These are phyloP conservation scores for Catocala fraxini DNA, from an alignment of 2,888 invertebrate genomes.

Conservation along the genomic window DNA sequence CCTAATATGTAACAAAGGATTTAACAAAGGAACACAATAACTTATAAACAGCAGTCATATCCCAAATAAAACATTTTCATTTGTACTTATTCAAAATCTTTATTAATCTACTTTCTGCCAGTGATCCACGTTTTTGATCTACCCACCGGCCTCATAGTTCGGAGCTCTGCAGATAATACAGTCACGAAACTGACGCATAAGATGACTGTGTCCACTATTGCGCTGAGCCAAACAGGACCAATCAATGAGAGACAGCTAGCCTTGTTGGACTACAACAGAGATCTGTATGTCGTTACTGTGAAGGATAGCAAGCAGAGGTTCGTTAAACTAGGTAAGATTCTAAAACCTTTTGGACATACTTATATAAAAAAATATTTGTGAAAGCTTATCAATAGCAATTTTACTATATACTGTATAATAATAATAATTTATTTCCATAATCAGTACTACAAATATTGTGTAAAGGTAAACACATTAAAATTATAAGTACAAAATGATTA, in stretches of 20 bases:
- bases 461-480: too few relatives aligned
- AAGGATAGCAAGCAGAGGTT: constrained; percentile 89
- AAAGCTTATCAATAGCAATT: too few relatives aligned
- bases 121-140: constrained; percentile 96
- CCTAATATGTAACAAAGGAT: too few relatives aligned
- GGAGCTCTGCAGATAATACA: constrained; percentile 91
- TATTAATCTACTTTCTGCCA: constrained; percentile 55
- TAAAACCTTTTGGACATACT: neutral
- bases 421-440: too few relatives aligned
- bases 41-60: too few relatives aligned
- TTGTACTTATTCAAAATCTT: neutral
- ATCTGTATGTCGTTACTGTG: constrained; percentile 93
- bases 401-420: too few relatives aligned
- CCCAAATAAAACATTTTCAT: too few relatives aligned
- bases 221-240: constrained; percentile 95
- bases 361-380: neutral
- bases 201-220: constrained; percentile 93
- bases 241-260: constrained; percentile 94
- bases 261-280: constrained; percentile 95
- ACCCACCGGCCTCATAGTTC: constrained; percentile 88
- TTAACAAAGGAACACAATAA: too few relatives aligned
- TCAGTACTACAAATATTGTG: too few relatives aligned
- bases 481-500: too few relatives aligned
- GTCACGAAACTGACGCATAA: constrained; percentile 92
- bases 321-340: constrained; percentile 90